Base-by-base conservation (phyloP, 2,113 vertebrate species). In the Tringa solitaria region DNA sequence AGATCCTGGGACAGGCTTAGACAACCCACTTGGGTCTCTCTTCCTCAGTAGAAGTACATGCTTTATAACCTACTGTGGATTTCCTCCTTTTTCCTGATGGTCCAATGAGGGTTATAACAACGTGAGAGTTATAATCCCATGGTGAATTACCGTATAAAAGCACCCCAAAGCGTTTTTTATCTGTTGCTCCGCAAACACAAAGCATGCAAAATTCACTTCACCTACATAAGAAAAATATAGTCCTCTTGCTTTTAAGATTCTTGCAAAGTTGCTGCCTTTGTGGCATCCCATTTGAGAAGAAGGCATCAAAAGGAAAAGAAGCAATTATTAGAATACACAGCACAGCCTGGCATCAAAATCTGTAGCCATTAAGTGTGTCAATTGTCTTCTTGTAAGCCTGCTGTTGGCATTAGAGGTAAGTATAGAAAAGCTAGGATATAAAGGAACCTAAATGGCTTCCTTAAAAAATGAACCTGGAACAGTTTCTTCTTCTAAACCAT, bases 391-490 rank as follows among this genome's bases (percentile, higher is more conserved):
- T 54, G 91, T 88, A 86, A 91, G 80, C 23, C 83, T 92, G 76
- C 12, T 35, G 72, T 51, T 93, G 92, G 94, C 78, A 87, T 97
- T 97, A 88, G 90, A 94, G 86, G 54, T 90, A 93, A 92, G 12
- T 95, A 90, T 90, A 95, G 93, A 91, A 97, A 93, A 95, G 37
- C 73, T 89, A 81, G 76, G 80, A 96, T 94, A 93, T 93, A 96
- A 96, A 96, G 92, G 93, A 95, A 93, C 76, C 85, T 94, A 93
- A 95, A 95, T 89, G 85, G 30, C 53, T 97, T 97, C 94, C 85
- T 95, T 95, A 91, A 97, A 97, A 98, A 97, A 93, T 81, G 21
- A 95, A 93, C 83, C 87, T 86, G 89, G 37, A 96, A 76, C 48
- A 39, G 32, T 96, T 97, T 98, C 88, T 97, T 97, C 91, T 97